Base-by-base conservation (phyloP, 2,113 vertebrate genomes). In the Mormyrus iriodes region DNA sequence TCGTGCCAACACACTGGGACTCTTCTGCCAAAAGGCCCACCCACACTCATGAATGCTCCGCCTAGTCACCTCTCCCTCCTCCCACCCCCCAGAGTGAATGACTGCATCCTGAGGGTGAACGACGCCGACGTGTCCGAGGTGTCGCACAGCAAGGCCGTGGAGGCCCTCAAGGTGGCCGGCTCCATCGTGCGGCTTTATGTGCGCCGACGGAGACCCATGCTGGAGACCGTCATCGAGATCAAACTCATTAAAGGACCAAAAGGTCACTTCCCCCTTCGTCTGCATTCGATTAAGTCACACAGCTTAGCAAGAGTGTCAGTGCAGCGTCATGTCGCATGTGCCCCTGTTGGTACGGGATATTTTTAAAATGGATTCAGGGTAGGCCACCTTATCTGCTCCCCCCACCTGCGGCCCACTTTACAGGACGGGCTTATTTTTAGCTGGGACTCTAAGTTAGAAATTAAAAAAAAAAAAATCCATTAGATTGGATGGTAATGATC, bases 161-260 rank as follows among this genome's bases (percentile, higher is more conserved):
- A 99, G 92, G 98, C 98, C 1, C 95, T 99, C 7, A 99, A 99
- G 91, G 97, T 98, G 87, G 98, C 98, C 0, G 98, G 98, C 0
- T 99, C 97, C 19, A 98, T 99, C 0, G 98, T 99, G 1, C 95
- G 96, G 0, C 94, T 99, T 51, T 98, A 99, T 0, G 97, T 99
- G 21, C 97, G 98, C 2, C 95, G 98, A 90, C 97, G 98, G 55
- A 95, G 98, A 91, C 98, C 98, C 2, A 97, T 98, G 95, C 95
- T 98, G 92, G 98, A 99, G 94, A 98, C 98, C 2, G 96, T 99
- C 24, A 96, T 97, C 31, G 98, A 99, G 93, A 98, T 99, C 93
- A 98, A 99, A 94, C 95, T 99, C 89, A 96, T 97, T 93, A 99
- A 99, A 95, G 98, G 98, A 91, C 98, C 98, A 91, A 99, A 99